Conservation (phyloP, 2,797 vertebrate genomes). For the Novumbra hubbsi region DNA sequence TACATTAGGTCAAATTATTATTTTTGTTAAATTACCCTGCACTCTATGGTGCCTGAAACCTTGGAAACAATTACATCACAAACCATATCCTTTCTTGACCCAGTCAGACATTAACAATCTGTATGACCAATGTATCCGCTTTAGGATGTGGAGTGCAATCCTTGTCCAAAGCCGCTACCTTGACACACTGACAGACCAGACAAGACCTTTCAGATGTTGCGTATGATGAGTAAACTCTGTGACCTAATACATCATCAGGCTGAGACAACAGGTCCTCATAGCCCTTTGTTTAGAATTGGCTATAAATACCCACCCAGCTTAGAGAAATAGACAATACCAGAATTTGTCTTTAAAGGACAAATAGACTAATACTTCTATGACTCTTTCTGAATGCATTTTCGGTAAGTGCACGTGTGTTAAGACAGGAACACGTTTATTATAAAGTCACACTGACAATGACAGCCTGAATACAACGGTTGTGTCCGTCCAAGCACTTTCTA, state of each 20-base stretch:
- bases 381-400: neutral
- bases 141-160: neutral
- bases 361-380: neutral
- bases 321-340: neutral
- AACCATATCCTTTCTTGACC: neutral
- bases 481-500: neutral
- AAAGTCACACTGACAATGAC: neutral
- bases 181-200: neutral
- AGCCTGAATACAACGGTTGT: neutral
- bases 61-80: neutral
- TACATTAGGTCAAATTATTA: no score
- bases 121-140: neutral
- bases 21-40: neutral
- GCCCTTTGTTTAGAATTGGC: neutral
- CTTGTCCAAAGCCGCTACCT: neutral
- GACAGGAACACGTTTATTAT: neutral
- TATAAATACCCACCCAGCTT: constrained; percentile 31
- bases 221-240: neutral
- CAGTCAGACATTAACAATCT: neutral
- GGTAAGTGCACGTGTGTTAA: neutral
- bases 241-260: neutral
- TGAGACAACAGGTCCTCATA: neutral
- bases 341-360: neutral
- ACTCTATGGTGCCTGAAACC: neutral
- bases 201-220: constrained; percentile 3